phyloP scores from a whole-genome alignment of 2,888 invertebrate species.

The Tipula unca region DNA sequence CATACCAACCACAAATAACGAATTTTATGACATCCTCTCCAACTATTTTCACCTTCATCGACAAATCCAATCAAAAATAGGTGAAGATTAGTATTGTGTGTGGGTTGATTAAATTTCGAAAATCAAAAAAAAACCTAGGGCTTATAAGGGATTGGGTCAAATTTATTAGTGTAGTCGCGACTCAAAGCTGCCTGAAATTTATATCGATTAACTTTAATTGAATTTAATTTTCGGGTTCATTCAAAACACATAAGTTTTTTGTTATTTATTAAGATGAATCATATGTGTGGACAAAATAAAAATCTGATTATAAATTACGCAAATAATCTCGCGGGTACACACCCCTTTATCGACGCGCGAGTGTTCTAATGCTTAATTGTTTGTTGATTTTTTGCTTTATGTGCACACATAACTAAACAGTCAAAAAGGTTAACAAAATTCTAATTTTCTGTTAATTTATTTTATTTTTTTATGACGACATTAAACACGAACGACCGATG shows the following conservation, averaged over 20 bases:
- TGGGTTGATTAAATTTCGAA: background rate
- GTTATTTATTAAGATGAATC: background rate
- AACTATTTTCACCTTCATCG: background rate
- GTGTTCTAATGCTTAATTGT: background rate
- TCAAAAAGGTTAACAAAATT: conserved; percentile 8
- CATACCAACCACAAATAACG: background rate
- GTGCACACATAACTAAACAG: background rate
- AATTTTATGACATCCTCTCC: background rate
- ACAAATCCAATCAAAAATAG: background rate
- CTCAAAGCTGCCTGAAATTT: background rate
- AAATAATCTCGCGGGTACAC: background rate
- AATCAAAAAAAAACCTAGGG: background rate
- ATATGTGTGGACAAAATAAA: background rate
- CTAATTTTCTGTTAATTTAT: background rate
- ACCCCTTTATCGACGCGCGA: background rate
- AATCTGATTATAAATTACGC: background rate
- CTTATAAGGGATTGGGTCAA: background rate
- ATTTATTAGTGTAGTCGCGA: background rate
- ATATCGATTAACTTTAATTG: background rate
- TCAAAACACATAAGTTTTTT: background rate
- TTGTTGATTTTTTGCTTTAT: background rate
- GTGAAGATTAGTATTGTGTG: background rate
- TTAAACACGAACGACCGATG: background rate
- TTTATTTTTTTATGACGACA: background rate
- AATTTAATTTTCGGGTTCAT: background rate